Conservation (phyloP, 2,113 vertebrate genomes). For the Sterrhoptilus dennistouni region DNA sequence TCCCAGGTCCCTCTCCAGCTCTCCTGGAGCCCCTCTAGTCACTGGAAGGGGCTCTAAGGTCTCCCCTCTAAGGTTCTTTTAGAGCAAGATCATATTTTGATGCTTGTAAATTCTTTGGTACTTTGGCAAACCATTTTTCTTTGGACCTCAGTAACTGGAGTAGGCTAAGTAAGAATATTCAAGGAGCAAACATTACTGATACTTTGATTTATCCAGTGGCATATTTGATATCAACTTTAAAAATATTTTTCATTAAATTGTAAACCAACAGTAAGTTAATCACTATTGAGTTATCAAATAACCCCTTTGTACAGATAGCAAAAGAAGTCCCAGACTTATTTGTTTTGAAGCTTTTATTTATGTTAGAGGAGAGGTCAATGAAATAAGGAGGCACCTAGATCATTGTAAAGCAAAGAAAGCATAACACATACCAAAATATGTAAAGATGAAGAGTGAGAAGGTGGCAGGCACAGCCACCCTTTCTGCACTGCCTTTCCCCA, state of each 20-base stretch:
- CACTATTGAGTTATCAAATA: neutral
- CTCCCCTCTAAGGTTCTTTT: neutral
- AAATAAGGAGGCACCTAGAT: neutral
- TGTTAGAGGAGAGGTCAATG: neutral
- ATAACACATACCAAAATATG: neutral
- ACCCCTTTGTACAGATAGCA: neutral
- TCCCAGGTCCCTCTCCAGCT: neutral
- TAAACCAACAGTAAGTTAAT: neutral
- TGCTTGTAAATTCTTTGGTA: neutral
- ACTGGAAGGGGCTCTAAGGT: neutral
- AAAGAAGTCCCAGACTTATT: neutral
- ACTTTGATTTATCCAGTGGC: neutral
- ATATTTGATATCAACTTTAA: neutral
- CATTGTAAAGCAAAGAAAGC: neutral
- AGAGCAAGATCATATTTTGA: neutral
- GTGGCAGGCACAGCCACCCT: neutral
- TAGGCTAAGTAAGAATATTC: neutral
- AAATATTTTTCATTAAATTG: neutral
- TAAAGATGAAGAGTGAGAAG: neutral
- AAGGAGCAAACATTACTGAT: neutral
- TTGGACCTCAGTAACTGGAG: neutral
- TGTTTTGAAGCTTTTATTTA: constrained; percentile 21
- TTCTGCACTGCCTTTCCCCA: neutral
- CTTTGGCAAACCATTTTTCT: neutral
- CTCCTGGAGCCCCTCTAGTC: neutral